phyloP scores from a whole-genome alignment of 2,888 invertebrate genomes.

The Epinotia brunnichana region DNA sequence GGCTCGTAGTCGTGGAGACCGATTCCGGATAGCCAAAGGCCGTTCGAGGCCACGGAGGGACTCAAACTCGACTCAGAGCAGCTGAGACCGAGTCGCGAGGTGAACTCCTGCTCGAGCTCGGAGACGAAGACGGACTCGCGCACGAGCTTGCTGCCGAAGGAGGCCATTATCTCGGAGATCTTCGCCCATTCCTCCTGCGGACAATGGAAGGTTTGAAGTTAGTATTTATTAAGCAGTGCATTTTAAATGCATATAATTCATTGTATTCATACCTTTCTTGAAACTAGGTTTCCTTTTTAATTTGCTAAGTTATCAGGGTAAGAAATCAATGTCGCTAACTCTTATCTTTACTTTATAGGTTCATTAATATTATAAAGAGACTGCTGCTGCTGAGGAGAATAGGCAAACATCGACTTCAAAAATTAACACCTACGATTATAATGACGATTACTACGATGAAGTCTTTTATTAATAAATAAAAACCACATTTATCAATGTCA shows the following conservation, averaged over 20 bases:
- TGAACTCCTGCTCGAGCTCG: conserved; percentile 91
- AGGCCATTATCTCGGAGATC: conserved; percentile 97
- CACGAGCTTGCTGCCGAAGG: conserved; percentile 93
- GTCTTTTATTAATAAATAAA: not conserved
- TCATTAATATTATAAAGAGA: too few relatives aligned
- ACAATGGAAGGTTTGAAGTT: conserved; percentile 42
- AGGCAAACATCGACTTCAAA: too few relatives aligned
- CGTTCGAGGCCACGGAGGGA: conserved; percentile 85
- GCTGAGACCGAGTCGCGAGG: conserved; percentile 86
- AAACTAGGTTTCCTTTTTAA: too few relatives aligned
- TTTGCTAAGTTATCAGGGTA: too few relatives aligned
- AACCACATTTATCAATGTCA: not conserved
- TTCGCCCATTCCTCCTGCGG: conserved; percentile 96
- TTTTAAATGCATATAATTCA: not conserved
- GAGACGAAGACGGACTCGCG: conserved; percentile 90
- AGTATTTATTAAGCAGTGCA: not conserved
- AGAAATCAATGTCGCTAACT: too few relatives aligned
- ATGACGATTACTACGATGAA: too few relatives aligned
- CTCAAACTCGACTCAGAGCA: conserved; percentile 84
- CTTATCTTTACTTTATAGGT: too few relatives aligned
- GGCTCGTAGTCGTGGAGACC: conserved; percentile 93
- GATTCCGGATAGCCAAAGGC: conserved; percentile 90
- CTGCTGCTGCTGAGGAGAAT: too few relatives aligned
- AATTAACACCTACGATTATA: too few relatives aligned
- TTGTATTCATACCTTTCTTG: too few relatives aligned